Evolutionary conservation across 2,113 vertebrate genomes (phyloP).

Genomic region (Hypomesus transpacificus): DNA sequence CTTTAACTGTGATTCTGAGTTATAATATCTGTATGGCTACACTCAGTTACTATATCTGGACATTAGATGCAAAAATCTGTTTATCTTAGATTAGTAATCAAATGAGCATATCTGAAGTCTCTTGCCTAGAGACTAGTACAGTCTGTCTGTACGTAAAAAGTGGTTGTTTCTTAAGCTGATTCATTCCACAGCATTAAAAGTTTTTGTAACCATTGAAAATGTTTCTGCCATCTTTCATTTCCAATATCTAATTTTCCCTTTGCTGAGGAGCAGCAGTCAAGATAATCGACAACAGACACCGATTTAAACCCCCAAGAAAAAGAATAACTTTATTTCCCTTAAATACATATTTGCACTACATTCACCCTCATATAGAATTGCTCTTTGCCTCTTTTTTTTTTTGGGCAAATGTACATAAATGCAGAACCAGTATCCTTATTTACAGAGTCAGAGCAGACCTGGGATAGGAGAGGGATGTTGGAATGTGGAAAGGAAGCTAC

Average conservation of each 20-base stretch:
- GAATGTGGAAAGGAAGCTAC: conserved; percentile 7
- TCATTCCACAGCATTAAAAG: conserved; percentile 38
- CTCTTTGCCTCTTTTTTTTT: conserved; percentile 15
- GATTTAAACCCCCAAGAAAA: conserved; percentile 49
- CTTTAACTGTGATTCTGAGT: neutral
- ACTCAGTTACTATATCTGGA: neutral
- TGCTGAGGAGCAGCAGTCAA: neutral
- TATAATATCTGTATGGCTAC: neutral
- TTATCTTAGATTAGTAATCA: too few species aligned
- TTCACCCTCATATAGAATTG: conserved; percentile 38
- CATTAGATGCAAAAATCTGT: too few species aligned
- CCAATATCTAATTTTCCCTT: neutral
- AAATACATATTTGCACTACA: conserved; percentile 63
- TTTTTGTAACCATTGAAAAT: neutral
- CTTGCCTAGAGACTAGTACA: too few species aligned
- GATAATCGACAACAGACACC: conserved; percentile 2
- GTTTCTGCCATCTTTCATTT: neutral
- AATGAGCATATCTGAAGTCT: too few species aligned
- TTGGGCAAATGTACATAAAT: conserved; percentile 57
- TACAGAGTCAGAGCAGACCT: conserved; percentile 34
- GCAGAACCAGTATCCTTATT: conserved; percentile 46
- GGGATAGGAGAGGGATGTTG: neutral
- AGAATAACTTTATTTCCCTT: conserved; percentile 63
- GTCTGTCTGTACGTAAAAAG: neutral
- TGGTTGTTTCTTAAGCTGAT: conserved; percentile 1